Percentiles rank a stretch among this genome's conserved stretches.
These are phyloP conservation scores for Acanthoscelides obtectus DNA, from an alignment of 2,888 invertebrate genomes.

Conservation along the genomic window DNA sequence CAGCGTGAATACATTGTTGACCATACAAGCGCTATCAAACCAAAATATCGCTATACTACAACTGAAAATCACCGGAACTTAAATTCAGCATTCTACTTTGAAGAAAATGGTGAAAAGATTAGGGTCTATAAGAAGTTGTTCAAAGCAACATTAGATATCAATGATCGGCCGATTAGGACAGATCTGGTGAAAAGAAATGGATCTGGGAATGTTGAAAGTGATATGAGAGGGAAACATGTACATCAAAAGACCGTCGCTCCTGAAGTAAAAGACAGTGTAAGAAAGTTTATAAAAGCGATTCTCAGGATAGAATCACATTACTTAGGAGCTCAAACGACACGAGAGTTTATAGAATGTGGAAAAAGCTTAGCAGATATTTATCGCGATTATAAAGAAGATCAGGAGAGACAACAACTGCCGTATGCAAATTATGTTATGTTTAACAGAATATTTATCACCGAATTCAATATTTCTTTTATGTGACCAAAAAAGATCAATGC, in stretches of 20 bases:
- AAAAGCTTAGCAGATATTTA: slow-evolving; percentile 4
- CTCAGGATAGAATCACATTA: slow-evolving; percentile 4
- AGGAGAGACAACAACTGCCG: slow-evolving; percentile 1
- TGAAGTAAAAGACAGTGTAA: slow-evolving; percentile 11
- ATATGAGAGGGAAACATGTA: slow-evolving; percentile 15
- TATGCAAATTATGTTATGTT: slow-evolving; percentile 2
- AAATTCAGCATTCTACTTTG: slow-evolving; percentile 14
- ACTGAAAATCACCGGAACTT: slow-evolving; percentile 6
- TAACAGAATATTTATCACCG: slow-evolving; percentile 4
- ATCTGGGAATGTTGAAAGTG: slow-evolving; percentile 8
- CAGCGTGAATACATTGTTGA: slow-evolving; percentile 7
- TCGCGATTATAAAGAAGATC: slow-evolving; percentile 4
- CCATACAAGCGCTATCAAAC: slow-evolving; percentile 3
- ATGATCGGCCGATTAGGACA: slow-evolving; percentile 10
- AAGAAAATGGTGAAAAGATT: slow-evolving; percentile 8
- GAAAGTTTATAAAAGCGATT: slow-evolving; percentile 2
- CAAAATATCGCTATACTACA: slow-evolving; percentile 4
- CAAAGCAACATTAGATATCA: slow-evolving; percentile 11
- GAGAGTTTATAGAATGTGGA: slow-evolving; percentile 4
- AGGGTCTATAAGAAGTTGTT: slow-evolving; percentile 18
- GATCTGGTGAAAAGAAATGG: background rate
- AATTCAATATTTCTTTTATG: slow-evolving; percentile 9
- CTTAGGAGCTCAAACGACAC: slow-evolving; percentile 1
- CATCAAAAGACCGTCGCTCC: slow-evolving; percentile 13
- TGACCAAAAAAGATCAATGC: slow-evolving; percentile 7